Base-by-base conservation (phyloP, 2,888 invertebrate genomes). In the Oxystoma pomonae region DNA sequence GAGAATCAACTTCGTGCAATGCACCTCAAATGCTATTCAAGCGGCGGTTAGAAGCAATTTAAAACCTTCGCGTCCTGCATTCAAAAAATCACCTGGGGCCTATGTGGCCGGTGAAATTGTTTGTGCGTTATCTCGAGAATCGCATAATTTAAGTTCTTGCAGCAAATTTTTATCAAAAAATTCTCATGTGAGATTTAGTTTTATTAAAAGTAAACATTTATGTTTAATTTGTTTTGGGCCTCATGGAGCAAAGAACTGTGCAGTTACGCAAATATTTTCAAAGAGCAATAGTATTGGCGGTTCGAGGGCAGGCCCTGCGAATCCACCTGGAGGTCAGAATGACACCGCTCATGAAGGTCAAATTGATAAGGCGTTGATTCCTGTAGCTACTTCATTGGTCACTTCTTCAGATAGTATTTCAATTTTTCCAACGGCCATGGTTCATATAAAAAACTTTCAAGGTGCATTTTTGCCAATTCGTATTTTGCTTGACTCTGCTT, bases 21-120 rank as follows among this genome's bases (percentile, higher is more conserved):
- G 53, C 53, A 53, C 53, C 19, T 53, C 53, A 53, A 53, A 16
- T 53, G 53, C 53, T 17, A 53, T 53, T 17, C 53, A 53, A 16
- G n/a, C 19, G 7, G 53, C 53, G 53, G 53, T 53, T 9, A n/a
- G 19, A 9, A 9, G n/a, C n/a, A 16, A 5, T 19, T 17, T 7
- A 17, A 53, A 53, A 53, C 17, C 16, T 9, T 7, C 53, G n/a
- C 53, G 53, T 16, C 17, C 53, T 19, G 5, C 53, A 5, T 53
- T 53, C 19, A 53, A 53, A 16, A 53, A 53, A 53, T 16, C 53
- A 9, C 50, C 53, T 9, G n/a, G 53, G 16, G 53, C 19, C n/a
- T 53, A 17, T 19, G 53, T 53, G 3, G 53, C 53, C n/a, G 53
- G 53, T 53, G n/a, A 19, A 53, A 19, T 53, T 53, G 53, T 53